Evolutionary conservation across 2,113 vertebrate species (phyloP).

Genomic region (Prolemur simus): DNA sequence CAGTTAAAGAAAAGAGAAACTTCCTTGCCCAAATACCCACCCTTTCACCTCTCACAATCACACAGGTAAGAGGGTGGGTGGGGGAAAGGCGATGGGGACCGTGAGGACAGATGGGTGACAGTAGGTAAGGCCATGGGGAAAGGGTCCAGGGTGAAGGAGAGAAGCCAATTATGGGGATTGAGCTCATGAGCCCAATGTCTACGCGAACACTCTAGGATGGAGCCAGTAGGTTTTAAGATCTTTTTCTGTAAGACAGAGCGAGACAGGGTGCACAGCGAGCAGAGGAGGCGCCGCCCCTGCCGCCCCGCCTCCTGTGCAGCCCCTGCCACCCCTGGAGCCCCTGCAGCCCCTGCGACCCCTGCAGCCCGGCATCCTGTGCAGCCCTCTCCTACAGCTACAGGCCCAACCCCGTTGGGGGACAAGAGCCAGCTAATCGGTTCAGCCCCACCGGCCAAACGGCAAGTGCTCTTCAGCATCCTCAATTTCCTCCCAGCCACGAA

Average conservation of each 20-base stretch:
- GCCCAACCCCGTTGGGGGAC: neutral
- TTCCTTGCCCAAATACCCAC: neutral
- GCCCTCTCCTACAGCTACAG: neutral
- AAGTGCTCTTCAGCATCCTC: conserved; percentile 27
- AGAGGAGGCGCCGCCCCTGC: accelerated
- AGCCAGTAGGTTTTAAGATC: neutral
- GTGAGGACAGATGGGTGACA: neutral
- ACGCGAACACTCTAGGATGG: neutral
- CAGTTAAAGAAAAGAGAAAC: neutral
- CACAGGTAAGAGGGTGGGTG: neutral
- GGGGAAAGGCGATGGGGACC: neutral
- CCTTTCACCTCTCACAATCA: neutral
- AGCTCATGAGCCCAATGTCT: neutral
- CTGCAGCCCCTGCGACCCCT: neutral
- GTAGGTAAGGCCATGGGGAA: neutral
- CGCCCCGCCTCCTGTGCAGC: neutral
- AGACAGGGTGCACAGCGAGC: neutral
- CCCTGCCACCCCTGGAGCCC: neutral
- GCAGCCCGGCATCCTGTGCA: no score
- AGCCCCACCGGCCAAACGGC: neutral
- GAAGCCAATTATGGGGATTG: neutral
- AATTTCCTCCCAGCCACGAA: conserved; percentile 58
- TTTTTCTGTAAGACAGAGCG: neutral
- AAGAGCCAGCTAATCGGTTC: neutral
- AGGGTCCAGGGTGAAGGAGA: neutral